Conservation (phyloP, 2,888 invertebrate species). For the Opisthograptis luteolata region DNA sequence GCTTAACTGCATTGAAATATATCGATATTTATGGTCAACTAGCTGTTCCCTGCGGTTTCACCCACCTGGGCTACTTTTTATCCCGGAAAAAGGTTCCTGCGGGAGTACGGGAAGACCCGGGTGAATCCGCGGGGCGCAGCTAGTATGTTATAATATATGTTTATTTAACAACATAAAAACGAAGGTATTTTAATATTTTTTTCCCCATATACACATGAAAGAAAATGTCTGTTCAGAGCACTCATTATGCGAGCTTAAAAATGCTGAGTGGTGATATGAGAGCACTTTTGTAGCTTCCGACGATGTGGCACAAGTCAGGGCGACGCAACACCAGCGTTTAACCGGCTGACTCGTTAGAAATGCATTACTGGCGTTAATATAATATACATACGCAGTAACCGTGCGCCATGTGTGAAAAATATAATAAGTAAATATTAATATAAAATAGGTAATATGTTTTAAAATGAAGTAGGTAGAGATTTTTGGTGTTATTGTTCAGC, state of each 20-base stretch:
- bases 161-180: no score
- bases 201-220: background rate
- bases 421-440: slow-evolving; percentile 20
- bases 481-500: no score
- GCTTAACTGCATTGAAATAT: no score
- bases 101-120: no score
- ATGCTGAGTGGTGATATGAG: slow-evolving; percentile 1
- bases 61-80: no score
- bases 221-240: background rate
- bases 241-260: slow-evolving; percentile 1
- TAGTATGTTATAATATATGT: no score
- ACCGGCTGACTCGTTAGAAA: slow-evolving; percentile 41
- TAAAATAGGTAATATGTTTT: slow-evolving; percentile 15
- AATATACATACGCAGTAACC: no score
- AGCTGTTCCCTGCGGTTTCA: no score
- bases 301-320: background rate
- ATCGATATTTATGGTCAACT: no score
- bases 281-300: background rate
- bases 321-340: background rate
- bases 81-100: no score
- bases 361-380: slow-evolving; percentile 42
- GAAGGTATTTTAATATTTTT: background rate
- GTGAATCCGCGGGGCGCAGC: no score
- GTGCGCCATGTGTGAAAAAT: slow-evolving; percentile 17
- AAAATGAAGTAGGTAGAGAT: background rate